A percentile compares a stretch with the other conserved stretches of the same genome.
Evolutionary conservation across 2,888 invertebrate species (phyloP).

Genomic region (Heterodera filipjevi): DNA sequence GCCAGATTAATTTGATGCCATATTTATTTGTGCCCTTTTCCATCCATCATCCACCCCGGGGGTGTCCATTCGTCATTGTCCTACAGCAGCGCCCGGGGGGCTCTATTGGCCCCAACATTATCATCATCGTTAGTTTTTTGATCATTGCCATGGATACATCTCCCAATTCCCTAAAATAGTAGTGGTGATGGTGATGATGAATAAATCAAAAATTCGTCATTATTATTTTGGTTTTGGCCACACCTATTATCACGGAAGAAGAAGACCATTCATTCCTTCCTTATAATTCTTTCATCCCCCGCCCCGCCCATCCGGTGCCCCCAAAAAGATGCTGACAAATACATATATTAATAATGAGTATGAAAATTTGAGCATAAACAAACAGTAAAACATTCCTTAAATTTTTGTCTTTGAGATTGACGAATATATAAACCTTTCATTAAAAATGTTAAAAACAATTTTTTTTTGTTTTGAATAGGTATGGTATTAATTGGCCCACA

Average conservation of each 20-base stretch:
- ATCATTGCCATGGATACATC: background rate
- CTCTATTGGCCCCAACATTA: background rate
- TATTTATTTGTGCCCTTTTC: background rate
- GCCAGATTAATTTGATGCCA: background rate
- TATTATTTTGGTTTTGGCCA: background rate
- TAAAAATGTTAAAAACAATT: no score
- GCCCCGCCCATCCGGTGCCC: no score
- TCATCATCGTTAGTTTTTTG: background rate
- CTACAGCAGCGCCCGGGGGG: background rate
- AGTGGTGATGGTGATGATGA: background rate
- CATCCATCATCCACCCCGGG: background rate
- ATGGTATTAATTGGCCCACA: no score
- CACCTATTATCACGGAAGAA: background rate
- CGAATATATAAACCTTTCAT: no score
- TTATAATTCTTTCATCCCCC: background rate
- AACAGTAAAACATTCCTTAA: background rate
- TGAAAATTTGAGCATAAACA: background rate
- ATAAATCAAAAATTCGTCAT: conserved; percentile 3
- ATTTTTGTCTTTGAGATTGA: background rate
- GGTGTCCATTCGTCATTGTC: background rate
- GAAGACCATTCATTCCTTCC: no score
- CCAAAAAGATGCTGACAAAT: no score
- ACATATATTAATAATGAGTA: no score
- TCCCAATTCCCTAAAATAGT: no score
- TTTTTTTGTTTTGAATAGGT: no score